These are phyloP conservation scores for Diabrotica balteata DNA, from an alignment of 2,888 invertebrate genomes.

Conservation along the genomic window DNA sequence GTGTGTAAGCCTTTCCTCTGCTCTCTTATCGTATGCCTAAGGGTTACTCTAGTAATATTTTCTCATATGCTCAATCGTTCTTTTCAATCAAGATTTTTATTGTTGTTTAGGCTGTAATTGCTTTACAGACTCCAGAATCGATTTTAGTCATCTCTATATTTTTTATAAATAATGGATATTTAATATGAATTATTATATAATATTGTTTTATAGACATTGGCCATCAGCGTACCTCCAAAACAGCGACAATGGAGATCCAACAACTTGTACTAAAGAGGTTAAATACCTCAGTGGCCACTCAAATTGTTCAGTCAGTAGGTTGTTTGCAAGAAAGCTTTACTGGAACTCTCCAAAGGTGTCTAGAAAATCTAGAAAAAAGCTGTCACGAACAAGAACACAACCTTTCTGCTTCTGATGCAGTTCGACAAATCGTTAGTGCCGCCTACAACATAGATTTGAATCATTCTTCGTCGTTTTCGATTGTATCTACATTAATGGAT, in stretches of 20 bases:
- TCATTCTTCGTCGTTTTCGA: conserved; percentile 68
- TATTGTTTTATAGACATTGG: conserved; percentile 34
- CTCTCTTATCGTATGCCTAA: too few relatives aligned
- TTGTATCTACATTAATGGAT: conserved; percentile 70
- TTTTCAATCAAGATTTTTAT: too few relatives aligned
- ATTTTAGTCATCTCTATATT: too few relatives aligned
- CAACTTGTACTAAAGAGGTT: conserved; percentile 76
- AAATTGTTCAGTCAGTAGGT: conserved; percentile 80
- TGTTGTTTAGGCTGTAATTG: too few relatives aligned
- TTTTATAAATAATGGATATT: too few relatives aligned
- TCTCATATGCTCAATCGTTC: too few relatives aligned
- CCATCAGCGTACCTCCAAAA: conserved; percentile 50
- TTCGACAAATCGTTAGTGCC: conserved; percentile 76
- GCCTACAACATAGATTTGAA: conserved; percentile 80
- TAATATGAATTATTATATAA: too few relatives aligned
- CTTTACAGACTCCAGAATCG: too few relatives aligned
- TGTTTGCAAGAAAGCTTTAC: conserved; percentile 84
- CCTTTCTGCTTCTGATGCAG: conserved; percentile 72
- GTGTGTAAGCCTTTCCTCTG: too few relatives aligned
- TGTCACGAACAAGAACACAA: conserved; percentile 64
- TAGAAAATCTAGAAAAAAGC: conserved; percentile 70
- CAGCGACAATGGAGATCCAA: conserved; percentile 77
- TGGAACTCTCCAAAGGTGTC: conserved; percentile 81
- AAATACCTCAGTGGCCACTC: conserved; percentile 78
- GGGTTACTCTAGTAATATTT: too few relatives aligned